Percentiles rank a stretch among this genome's conserved stretches.
Conservation (phyloP, 2,888 invertebrate species). For the Drosophila villosipedis region DNA sequence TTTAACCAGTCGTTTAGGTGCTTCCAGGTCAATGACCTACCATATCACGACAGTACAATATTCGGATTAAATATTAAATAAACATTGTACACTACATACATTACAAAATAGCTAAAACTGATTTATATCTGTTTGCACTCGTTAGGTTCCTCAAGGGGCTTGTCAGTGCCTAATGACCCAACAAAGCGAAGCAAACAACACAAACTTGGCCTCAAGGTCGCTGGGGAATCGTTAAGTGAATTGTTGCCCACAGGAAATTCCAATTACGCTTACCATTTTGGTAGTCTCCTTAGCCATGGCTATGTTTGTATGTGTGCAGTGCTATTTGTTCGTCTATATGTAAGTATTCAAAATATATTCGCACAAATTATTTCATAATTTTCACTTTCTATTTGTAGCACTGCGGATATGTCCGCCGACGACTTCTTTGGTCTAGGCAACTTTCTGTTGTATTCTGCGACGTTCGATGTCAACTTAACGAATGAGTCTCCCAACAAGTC, state of each 20-base stretch:
- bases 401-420: constrained; percentile 16
- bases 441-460: constrained; percentile 44
- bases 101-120: constrained; percentile 2
- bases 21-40: background rate
- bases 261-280: constrained; percentile 67
- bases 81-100: background rate
- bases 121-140: constrained; percentile 1
- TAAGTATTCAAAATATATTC: constrained; percentile 27
- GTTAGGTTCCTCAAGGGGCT: constrained; percentile 15
- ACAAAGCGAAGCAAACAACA: constrained; percentile 1
- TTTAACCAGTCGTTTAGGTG: background rate
- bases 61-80: background rate
- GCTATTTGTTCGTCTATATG: constrained; percentile 17
- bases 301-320: constrained; percentile 1
- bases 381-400: constrained; percentile 50
- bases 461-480: constrained; percentile 66
- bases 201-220: constrained; percentile 39
- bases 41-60: background rate
- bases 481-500: constrained; percentile 56
- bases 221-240: constrained; percentile 2
- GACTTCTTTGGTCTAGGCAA: constrained; percentile 34
- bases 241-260: constrained; percentile 11
- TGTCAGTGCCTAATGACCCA: constrained; percentile 34
- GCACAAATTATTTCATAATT: constrained; percentile 65
- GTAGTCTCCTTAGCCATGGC: constrained; percentile 71